Conservation (phyloP, 1,140 invertebrate species). For the Drosophila pectinifera region DNA sequence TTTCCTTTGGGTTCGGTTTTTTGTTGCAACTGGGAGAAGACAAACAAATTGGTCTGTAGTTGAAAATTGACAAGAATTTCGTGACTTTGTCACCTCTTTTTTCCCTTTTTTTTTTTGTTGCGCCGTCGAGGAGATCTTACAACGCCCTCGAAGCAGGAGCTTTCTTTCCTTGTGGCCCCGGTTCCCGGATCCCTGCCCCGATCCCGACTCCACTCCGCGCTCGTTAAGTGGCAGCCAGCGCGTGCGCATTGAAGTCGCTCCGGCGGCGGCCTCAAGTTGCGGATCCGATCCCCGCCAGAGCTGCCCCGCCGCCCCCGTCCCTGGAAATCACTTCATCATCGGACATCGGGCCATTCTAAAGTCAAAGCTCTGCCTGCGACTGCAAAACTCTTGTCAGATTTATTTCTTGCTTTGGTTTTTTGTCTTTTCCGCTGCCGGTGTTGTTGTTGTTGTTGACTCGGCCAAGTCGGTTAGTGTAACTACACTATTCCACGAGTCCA, state of each 20-base stretch:
- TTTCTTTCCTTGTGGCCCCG: slow-evolving; percentile 62
- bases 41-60: slow-evolving; percentile 85
- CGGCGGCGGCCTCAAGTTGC: slow-evolving; percentile 34
- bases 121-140: slow-evolving; percentile 61
- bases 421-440: slow-evolving; percentile 33
- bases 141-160: slow-evolving; percentile 72
- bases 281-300: slow-evolving; percentile 14
- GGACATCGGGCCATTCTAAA: slow-evolving; percentile 67
- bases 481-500: neutral
- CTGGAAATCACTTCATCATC: slow-evolving; percentile 80
- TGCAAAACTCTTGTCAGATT: slow-evolving; percentile 78
- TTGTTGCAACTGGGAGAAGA: slow-evolving; percentile 72
- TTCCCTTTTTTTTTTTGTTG: slow-evolving; percentile 46
- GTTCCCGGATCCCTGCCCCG: too few species aligned
- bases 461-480: slow-evolving; percentile 36
- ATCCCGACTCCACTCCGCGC: slow-evolving; percentile 14
- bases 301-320: slow-evolving; percentile 8
- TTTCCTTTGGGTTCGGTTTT: slow-evolving; percentile 22
- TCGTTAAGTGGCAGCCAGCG: slow-evolving; percentile 81
- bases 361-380: slow-evolving; percentile 66
- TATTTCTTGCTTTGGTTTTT: slow-evolving; percentile 57
- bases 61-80: slow-evolving; percentile 85
- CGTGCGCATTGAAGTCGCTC: slow-evolving; percentile 74
- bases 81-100: slow-evolving; percentile 85
- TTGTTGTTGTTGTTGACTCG: slow-evolving; percentile 22